These are phyloP conservation scores for Cygnus olor DNA, from an alignment of 2,797 vertebrate species.

Conservation along the genomic window DNA sequence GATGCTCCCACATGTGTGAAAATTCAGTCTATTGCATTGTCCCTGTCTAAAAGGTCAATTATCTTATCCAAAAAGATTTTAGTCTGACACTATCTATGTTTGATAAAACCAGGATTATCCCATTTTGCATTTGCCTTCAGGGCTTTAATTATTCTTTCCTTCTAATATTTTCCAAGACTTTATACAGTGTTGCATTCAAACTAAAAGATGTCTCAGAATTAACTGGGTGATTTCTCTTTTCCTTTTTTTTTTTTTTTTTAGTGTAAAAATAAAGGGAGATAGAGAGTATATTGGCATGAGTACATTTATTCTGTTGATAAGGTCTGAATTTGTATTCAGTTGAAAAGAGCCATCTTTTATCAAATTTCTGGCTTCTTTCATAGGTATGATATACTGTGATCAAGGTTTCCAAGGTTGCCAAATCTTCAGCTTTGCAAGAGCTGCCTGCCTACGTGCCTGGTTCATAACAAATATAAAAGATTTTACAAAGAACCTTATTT, in stretches of 20 bases:
- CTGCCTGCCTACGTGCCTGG: neutral
- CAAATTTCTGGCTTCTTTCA: constrained; percentile 13
- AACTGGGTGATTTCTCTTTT: neutral
- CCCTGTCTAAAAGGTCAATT: constrained; percentile 5
- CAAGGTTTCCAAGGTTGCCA: constrained; percentile 36
- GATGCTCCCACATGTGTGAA: neutral
- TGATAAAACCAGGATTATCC: neutral
- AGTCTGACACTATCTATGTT: neutral
- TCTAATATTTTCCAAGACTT: neutral
- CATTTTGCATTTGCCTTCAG: neutral
- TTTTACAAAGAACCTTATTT: constrained; percentile 14
- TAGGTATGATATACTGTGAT: neutral
- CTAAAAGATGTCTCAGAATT: neutral
- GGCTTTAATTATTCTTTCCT: neutral
- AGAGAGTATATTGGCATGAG: neutral
- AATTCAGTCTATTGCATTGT: neutral
- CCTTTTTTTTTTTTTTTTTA: neutral
- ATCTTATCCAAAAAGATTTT: neutral
- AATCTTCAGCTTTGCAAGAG: constrained; percentile 20
- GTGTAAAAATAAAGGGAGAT: neutral
- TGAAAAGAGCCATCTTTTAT: neutral
- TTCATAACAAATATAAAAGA: constrained; percentile 19
- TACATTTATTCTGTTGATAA: neutral
- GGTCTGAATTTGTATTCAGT: neutral
- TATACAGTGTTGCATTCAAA: neutral